Evolutionary conservation across 2,797 vertebrate species (phyloP).

Genomic region (Poliocrania exsul): DNA sequence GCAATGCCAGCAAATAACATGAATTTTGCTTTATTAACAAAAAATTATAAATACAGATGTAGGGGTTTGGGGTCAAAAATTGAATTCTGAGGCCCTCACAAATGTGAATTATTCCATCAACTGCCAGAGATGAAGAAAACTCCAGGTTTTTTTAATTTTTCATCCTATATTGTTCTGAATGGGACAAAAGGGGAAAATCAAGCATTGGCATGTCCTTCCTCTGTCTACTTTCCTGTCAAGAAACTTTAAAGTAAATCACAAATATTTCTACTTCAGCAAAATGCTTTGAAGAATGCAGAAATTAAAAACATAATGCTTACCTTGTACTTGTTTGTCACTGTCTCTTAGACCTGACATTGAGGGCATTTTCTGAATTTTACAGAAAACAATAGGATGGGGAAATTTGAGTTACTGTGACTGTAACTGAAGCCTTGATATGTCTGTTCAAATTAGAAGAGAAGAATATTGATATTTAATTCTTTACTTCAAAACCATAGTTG

Average conservation of each 20-base stretch:
- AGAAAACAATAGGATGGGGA: background rate
- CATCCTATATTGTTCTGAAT: background rate
- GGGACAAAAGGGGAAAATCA: background rate
- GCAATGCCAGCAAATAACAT: background rate
- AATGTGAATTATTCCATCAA: background rate
- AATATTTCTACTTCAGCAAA: background rate
- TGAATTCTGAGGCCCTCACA: background rate
- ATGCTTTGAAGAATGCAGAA: background rate
- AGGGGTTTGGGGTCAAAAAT: background rate
- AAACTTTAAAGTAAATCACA: background rate
- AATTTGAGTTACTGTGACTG: background rate
- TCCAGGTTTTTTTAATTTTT: background rate
- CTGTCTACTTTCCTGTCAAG: background rate
- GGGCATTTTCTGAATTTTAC: background rate
- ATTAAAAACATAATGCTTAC: background rate
- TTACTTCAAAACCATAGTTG: background rate
- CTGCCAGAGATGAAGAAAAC: background rate
- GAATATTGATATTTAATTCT: background rate
- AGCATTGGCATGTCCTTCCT: background rate
- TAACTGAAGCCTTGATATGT: background rate
- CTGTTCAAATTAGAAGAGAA: background rate
- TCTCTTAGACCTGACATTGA: background rate
- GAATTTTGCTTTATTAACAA: background rate
- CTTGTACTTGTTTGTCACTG: background rate
- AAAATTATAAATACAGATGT: background rate